Base-by-base conservation (phyloP, 1,140 invertebrate genomes). In the Colletes gigas region DNA sequence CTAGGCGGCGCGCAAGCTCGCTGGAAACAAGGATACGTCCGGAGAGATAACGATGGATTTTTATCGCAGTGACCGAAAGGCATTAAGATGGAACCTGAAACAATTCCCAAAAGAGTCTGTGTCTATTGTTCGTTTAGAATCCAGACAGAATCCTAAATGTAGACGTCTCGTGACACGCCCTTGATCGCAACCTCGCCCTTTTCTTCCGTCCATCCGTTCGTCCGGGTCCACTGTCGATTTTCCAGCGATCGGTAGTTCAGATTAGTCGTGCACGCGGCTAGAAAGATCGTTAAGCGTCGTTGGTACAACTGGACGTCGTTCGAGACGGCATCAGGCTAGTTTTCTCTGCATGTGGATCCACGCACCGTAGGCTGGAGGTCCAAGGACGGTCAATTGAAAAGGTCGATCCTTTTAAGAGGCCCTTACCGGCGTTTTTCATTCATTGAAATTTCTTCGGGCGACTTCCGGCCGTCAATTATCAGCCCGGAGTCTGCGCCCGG, bases 381-480 rank as follows among this genome's bases (percentile, higher is more conserved):
- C 92, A 92, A 92, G 90, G 92, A 92, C 90, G 84, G 88, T 92
- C 88, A 90, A 93, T 93, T 93, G 92, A 92, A 90, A 92, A 93
- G 92, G 88, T 93, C 90, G 90, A 91, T 92, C 88, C 86, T 93
- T 93, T 93, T 92, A 92, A 92, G 60, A 78, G 89, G 85, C 87
- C 88, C 89, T 92, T 85, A 69, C 82, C 83, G 81, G 87, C 88
- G 88, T 92, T 92, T 92, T 91, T 83, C 90, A 92, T 92, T 92
- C 90, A 93, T 92, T 91, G 86, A 90, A 91, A 92, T 92, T 91
- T 90, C 90, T 90, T 90, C 83, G 63, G 71, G 81, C 80, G 68
- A 89, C 90, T 90, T 90, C 86, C 88, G 85, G 73, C 81, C 84
- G 74, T 82, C 88, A 78, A 76, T 88, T 88, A 89, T 86, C 84